Base-by-base conservation (phyloP, 1,140 invertebrate genomes). In the Nixonia krombeini region DNA sequence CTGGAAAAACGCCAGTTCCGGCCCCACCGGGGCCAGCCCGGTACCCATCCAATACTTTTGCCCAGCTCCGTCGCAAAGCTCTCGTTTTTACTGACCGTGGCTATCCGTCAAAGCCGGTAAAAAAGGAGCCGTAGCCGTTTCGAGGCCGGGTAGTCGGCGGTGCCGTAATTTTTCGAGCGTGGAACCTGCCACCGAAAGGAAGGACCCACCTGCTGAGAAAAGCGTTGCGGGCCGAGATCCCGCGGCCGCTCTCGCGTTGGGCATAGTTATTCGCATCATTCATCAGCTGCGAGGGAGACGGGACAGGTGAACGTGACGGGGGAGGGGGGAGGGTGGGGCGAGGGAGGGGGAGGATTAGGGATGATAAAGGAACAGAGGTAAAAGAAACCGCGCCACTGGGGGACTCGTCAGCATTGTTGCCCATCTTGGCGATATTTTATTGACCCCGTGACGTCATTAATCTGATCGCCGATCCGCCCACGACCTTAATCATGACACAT, bases 371-470 rank as follows among this genome's bases (percentile, higher is more conserved):
- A 15, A 37, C 21, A 23, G 26, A 16, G 35, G 57, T n/a, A 31
- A n/a, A n/a, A 18, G 4, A 35, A 57, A 50, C 69, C 47, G 63
- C 59, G 72, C 73, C 70, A 61, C 72, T 9, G 8, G 13, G 47
- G 49, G 53, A 67, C 73, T 72, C 62, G 71, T 51, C 69, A 69
- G 76, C 73, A 80, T 81, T 78, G 79, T 80, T 78, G 65, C 42
- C 45, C 41, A 70, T 47, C 52, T 47, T 42, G 71, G 74, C 72
- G 75, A 81, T 81, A 80, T 82, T 81, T 82, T 82, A 81, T 82
- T 81, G 69, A 74, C 68, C 81, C 81, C 81, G 81, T 80, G 79
- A 77, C 73, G 76, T 80, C 78, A 81, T 81, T 81, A 81, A 82
- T 81, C 78, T 78, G 74, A 78, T 80, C 75, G 72, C 65, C 50